These are phyloP conservation scores for Eurypyga helias DNA, from an alignment of 2,113 vertebrate species.

Conservation along the genomic window DNA sequence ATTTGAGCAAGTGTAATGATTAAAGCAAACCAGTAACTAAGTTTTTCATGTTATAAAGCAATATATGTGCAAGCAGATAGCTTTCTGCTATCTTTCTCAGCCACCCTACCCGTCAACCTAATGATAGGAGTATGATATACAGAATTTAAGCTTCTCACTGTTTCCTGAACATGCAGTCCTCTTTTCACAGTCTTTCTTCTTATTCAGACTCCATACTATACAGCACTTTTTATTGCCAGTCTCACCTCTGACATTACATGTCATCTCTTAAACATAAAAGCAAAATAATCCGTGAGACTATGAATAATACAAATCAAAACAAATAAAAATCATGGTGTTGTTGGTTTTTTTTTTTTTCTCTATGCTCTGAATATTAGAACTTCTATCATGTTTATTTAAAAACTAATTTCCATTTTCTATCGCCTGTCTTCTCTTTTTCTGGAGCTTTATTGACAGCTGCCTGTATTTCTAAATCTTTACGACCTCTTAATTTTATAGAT, in stretches of 20 bases:
- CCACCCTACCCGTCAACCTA: neutral
- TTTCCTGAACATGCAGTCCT: neutral
- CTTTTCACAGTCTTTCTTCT: neutral
- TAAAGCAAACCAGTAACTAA: neutral
- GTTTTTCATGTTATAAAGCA: neutral
- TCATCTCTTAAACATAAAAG: neutral
- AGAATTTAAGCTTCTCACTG: neutral
- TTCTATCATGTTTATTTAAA: neutral
- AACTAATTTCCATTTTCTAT: neutral
- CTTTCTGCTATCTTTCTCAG: neutral
- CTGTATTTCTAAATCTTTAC: neutral
- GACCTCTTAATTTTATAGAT: neutral
- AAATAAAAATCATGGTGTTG: too few relatives aligned
- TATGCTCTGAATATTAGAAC: neutral
- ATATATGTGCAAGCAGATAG: neutral
- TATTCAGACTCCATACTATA: neutral
- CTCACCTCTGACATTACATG: neutral
- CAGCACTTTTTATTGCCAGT: neutral
- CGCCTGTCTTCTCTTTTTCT: neutral
- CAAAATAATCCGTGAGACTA: neutral
- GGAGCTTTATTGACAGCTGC: neutral
- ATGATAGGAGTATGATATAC: neutral
- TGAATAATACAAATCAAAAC: neutral
- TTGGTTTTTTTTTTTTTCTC: neutral
- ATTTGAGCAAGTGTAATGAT: neutral